A percentile compares a stretch with the other conserved stretches of the same genome.
Conservation (phyloP, 2,113 vertebrate species). For the Zapus hudsonius region DNA sequence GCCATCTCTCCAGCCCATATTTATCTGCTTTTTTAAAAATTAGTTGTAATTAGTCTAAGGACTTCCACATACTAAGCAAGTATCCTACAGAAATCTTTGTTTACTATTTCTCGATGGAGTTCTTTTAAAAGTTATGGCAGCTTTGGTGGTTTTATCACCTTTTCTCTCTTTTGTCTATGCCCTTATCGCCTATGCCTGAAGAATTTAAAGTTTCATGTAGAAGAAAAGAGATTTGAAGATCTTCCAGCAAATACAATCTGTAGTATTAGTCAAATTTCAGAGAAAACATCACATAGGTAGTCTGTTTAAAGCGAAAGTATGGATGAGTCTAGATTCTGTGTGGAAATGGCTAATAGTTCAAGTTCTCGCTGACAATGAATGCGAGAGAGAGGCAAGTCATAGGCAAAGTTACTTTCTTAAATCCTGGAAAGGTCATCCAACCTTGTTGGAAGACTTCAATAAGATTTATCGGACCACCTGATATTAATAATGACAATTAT, state of each 20-base stretch:
- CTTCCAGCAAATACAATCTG: neutral
- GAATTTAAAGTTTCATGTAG: neutral
- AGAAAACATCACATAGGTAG: neutral
- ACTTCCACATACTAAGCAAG: neutral
- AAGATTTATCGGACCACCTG: neutral
- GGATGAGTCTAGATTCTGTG: neutral
- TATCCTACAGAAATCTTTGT: neutral
- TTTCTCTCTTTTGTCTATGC: neutral
- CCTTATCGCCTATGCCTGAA: neutral
- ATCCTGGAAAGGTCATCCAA: neutral
- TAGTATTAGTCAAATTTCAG: neutral
- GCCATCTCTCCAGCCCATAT: too few relatives aligned
- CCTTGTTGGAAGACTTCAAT: neutral
- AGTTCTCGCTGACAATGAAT: neutral
- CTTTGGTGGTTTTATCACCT: neutral
- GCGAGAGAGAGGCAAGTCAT: neutral
- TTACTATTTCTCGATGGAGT: too few relatives aligned
- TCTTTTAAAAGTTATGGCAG: fast-evolving
- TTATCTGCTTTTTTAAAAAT: too few relatives aligned
- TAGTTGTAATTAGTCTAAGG: neutral
- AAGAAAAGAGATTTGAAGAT: neutral
- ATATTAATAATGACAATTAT: neutral
- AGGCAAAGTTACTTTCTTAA: neutral
- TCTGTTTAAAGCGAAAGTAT: neutral
- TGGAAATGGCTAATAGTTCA: neutral